Evolutionary conservation across 2,797 vertebrate species (phyloP).

Genomic region (Lagodon rhomboides): DNA sequence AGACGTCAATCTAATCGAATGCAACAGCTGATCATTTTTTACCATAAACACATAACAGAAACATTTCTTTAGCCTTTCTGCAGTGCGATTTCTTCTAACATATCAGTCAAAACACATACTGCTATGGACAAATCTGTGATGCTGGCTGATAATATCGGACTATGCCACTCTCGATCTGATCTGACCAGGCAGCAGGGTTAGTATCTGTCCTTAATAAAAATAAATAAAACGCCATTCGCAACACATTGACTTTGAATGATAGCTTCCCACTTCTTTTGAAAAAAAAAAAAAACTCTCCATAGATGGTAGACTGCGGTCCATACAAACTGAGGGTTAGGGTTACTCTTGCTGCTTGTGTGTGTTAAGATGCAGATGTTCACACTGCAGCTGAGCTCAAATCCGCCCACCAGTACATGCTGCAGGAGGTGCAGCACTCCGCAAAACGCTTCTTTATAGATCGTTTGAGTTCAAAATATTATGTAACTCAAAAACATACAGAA

Average conservation of each 20-base stretch:
- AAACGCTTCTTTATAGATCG: not conserved
- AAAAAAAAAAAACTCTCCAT: not conserved
- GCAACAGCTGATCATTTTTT: too few relatives aligned
- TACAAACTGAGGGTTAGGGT: too few relatives aligned
- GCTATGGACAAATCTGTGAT: not conserved
- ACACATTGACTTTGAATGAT: not conserved
- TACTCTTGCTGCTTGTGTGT: not conserved
- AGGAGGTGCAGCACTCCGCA: not conserved
- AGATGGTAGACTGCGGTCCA: not conserved
- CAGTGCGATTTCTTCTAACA: not conserved
- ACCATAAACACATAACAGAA: not conserved
- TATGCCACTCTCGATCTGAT: not conserved
- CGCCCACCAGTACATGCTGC: not conserved
- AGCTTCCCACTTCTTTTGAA: not conserved
- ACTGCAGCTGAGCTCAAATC: not conserved
- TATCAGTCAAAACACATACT: not conserved
- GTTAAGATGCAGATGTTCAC: not conserved
- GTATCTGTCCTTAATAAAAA: not conserved
- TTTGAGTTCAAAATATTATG: not conserved
- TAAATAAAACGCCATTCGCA: not conserved
- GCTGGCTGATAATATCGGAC: not conserved
- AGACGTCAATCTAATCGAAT: too few relatives aligned
- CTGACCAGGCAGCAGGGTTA: not conserved
- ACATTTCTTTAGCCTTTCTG: too few relatives aligned
- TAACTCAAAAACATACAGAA: not conserved